Conservation (phyloP, 2,888 invertebrate genomes). For the Silvanus unidentatus region DNA sequence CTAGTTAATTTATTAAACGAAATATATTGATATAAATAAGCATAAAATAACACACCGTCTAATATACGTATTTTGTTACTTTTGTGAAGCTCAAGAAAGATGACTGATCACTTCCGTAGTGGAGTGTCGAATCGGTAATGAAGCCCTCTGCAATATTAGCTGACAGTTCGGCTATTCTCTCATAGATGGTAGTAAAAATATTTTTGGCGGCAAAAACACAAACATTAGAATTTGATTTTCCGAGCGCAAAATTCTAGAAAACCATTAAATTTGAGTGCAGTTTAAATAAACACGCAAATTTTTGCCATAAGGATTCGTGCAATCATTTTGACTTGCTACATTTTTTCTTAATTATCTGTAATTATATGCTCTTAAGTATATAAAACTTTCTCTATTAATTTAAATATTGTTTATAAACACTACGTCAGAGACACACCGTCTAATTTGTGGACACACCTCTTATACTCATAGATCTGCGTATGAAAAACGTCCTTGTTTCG, state of each 20-base stretch:
- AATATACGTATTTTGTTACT: conserved; percentile 1
- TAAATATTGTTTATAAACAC: conserved; percentile 2
- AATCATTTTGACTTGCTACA: too few relatives aligned
- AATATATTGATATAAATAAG: conserved; percentile 18
- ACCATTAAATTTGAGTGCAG: too few relatives aligned
- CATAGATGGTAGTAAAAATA: too few relatives aligned
- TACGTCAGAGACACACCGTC: conserved; percentile 7
- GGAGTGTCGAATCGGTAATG: conserved; percentile 15
- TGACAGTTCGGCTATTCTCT: too few relatives aligned
- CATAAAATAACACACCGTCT: conserved; percentile 1
- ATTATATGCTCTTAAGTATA: too few relatives aligned
- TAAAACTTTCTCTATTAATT: background rate
- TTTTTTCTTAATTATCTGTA: too few relatives aligned
- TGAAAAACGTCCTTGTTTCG: background rate
- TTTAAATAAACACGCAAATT: too few relatives aligned
- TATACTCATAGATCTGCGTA: background rate
- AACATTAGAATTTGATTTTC: too few relatives aligned
- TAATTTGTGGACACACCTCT: conserved; percentile 1
- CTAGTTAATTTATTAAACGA: conserved; percentile 25
- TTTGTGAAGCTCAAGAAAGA: conserved; percentile 31
- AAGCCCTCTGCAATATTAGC: background rate
- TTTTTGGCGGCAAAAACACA: too few relatives aligned
- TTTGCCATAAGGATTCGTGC: too few relatives aligned
- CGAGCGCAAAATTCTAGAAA: too few relatives aligned
- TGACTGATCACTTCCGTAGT: conserved; percentile 47